phyloP scores from a whole-genome alignment of 2,888 invertebrate genomes.

The Icerya purchasi region DNA sequence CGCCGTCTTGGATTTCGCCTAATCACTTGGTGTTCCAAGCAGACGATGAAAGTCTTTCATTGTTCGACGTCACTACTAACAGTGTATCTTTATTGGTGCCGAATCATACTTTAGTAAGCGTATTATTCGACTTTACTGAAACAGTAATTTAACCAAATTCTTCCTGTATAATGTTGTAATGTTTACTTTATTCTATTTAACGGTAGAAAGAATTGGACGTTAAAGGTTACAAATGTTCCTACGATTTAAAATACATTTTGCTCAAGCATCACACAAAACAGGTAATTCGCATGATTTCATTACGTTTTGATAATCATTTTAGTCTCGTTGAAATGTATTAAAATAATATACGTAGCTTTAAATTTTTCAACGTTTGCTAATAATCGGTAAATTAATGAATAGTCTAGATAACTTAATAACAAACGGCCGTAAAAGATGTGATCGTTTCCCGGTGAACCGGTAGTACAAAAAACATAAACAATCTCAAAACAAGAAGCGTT shows the following conservation, averaged over 20 bases:
- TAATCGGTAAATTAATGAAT: too few species aligned
- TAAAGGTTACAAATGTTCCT: constrained; percentile 65
- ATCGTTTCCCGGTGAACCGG: too few species aligned
- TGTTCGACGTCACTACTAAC: constrained; percentile 57
- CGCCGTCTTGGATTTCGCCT: constrained; percentile 60
- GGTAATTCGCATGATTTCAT: too few species aligned
- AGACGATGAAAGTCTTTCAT: constrained; percentile 62
- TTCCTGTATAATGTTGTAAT: too few species aligned
- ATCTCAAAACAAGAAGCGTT: too few species aligned
- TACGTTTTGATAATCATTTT: constrained; percentile 6
- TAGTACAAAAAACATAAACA: too few species aligned
- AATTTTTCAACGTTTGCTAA: too few species aligned
- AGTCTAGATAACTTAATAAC: too few species aligned
- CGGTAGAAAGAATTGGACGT: constrained; percentile 64
- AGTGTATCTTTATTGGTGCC: constrained; percentile 58
- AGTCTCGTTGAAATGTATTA: not conserved
- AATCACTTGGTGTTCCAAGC: constrained; percentile 68
- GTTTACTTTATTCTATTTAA: constrained; percentile 25
- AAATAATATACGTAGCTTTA: too few species aligned
- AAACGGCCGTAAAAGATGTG: too few species aligned
- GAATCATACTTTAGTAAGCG: constrained; percentile 62
- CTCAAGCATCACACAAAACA: constrained; percentile 75
- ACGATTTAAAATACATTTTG: constrained; percentile 65
- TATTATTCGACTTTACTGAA: not conserved
- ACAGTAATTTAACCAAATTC: not conserved